A percentile compares a stretch with the other conserved stretches of the same genome.
These are phyloP conservation scores for Aspidoscelis tigris DNA, from an alignment of 2,113 vertebrate genomes.

Conservation along the genomic window DNA sequence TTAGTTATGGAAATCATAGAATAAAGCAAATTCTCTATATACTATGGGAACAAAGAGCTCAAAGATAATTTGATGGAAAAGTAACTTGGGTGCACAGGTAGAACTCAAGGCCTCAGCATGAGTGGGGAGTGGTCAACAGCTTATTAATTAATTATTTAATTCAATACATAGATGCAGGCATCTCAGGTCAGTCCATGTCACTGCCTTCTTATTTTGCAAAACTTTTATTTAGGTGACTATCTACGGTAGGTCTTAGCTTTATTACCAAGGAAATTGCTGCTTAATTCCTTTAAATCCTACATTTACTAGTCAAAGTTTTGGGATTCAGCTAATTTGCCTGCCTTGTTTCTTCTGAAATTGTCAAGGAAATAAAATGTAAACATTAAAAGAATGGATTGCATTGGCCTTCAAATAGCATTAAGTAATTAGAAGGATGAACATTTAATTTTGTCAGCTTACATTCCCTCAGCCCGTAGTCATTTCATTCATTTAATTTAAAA, in stretches of 20 bases:
- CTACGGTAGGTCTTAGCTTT: background rate
- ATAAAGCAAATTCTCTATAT: too few species aligned
- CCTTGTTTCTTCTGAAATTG: constrained; percentile 31
- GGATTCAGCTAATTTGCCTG: constrained; percentile 47
- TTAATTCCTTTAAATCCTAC: constrained; percentile 12
- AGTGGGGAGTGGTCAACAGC: too few species aligned
- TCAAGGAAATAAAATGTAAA: constrained; percentile 49
- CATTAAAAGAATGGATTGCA: constrained; percentile 55
- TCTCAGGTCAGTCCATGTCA: background rate
- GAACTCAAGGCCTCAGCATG: too few species aligned
- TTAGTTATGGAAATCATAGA: too few species aligned
- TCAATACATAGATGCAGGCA: too few species aligned
- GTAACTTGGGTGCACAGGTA: too few species aligned
- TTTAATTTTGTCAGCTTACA: constrained; percentile 63
- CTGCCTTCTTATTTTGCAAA: background rate
- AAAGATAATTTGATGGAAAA: too few species aligned
- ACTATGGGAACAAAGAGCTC: too few species aligned
- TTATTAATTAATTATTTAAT: too few species aligned
- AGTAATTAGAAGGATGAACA: constrained; percentile 44
- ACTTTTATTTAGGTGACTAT: background rate
- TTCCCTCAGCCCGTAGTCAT: constrained; percentile 47
- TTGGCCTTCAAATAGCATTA: constrained; percentile 53
- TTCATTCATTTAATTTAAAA: constrained; percentile 65
- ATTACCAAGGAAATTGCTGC: constrained; percentile 17
- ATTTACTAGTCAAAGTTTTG: constrained; percentile 36